phyloP scores from a whole-genome alignment of 2,888 invertebrate genomes.

The Allygus modestus region DNA sequence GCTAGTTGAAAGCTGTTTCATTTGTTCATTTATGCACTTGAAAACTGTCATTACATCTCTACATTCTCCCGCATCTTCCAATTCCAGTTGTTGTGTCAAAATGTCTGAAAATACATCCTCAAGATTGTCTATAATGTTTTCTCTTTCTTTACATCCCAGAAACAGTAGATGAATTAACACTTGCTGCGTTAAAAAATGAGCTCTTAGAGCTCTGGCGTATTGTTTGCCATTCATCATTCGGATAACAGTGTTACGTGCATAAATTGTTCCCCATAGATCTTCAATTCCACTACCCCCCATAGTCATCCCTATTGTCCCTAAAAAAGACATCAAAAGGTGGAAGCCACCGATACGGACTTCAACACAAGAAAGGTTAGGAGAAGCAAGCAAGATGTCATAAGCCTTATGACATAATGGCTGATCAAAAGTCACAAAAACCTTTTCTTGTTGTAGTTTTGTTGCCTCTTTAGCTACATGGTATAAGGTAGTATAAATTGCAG shows the following conservation, averaged over 20 bases:
- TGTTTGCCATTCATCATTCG: slow-evolving; percentile 72
- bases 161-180: not conserved
- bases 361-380: slow-evolving; percentile 53
- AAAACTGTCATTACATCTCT: not conserved
- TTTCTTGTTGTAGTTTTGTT: too few relatives aligned
- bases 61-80: not conserved
- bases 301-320: slow-evolving; percentile 72
- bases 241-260: slow-evolving; percentile 71
- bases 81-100: not conserved
- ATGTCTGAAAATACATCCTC: not conserved
- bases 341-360: slow-evolving; percentile 70
- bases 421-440: too few relatives aligned
- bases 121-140: not conserved
- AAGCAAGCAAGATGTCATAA: slow-evolving; percentile 67
- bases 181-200: slow-evolving; percentile 69
- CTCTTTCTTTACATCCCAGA: slow-evolving; percentile 13
- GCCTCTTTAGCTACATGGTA: too few relatives aligned
- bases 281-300: slow-evolving; percentile 73
- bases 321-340: slow-evolving; percentile 72
- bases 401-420: slow-evolving; percentile 72
- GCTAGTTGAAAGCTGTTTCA: slow-evolving; percentile 22
- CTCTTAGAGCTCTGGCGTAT: slow-evolving; percentile 70
- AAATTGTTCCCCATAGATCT: slow-evolving; percentile 70
- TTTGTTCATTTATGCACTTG: not conserved
- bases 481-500: too few relatives aligned